phyloP scores from a whole-genome alignment of 2,113 vertebrate species.

The Platichthys stellatus region DNA sequence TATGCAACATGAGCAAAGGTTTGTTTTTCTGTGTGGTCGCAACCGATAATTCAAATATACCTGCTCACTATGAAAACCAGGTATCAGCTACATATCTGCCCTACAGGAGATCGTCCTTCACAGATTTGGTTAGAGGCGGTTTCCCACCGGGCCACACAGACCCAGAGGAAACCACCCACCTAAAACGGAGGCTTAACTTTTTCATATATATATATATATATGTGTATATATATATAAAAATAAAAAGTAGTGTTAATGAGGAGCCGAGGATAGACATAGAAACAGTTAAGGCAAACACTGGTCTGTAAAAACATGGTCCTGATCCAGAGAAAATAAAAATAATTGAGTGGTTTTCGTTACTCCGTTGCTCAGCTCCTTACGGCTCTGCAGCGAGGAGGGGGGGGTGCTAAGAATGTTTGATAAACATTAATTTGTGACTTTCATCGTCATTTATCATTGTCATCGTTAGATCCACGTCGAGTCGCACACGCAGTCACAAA shows the following conservation, averaged over 20 bases:
- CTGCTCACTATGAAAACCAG: conserved; percentile 80
- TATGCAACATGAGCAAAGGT: conserved; percentile 72
- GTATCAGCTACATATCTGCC: conserved; percentile 85
- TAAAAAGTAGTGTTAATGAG: conserved; percentile 79
- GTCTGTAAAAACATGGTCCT: conserved; percentile 77
- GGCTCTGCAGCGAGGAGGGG: conserved; percentile 52
- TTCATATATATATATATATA: conserved; percentile 42
- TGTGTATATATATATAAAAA: conserved; percentile 37
- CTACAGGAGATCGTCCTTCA: conserved; percentile 83
- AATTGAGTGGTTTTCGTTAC: conserved; percentile 78
- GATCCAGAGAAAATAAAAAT: conserved; percentile 70
- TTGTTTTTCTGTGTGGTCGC: conserved; percentile 66
- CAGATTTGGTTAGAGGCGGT: conserved; percentile 80
- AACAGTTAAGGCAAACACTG: conserved; percentile 81
- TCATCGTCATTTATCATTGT: conserved; percentile 67
- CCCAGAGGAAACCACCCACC: conserved; percentile 63
- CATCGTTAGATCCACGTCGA: conserved; percentile 71
- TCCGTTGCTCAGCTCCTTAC: conserved; percentile 72
- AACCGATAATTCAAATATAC: conserved; percentile 75
- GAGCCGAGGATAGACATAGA: conserved; percentile 83
- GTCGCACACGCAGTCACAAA: conserved; percentile 38
- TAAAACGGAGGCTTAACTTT: conserved; percentile 71
- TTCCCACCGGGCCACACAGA: conserved; percentile 42
- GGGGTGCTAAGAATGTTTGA: conserved; percentile 73
- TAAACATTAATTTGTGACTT: conserved; percentile 77